Percentiles rank a stretch among this genome's conserved stretches.
Conservation (phyloP, 1,140 invertebrate genomes). For the Pseudomyrmex concolor region DNA sequence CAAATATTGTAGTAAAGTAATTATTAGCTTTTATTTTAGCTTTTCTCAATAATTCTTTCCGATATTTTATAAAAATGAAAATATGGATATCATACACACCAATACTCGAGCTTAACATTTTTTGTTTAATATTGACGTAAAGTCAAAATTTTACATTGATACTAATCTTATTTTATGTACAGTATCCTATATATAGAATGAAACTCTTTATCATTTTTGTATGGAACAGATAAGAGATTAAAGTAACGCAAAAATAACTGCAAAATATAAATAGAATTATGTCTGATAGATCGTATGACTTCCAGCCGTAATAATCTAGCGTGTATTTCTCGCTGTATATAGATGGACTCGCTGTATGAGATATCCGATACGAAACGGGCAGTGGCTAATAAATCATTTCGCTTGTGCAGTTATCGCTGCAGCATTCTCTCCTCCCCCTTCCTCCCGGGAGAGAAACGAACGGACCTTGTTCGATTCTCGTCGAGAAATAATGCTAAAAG, state of each 20-base stretch:
- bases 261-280: constrained; percentile 35
- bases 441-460: background rate
- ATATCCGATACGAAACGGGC: constrained; percentile 53
- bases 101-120: background rate
- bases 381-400: constrained; percentile 55
- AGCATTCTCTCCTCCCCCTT: constrained; percentile 19
- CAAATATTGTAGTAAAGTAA: background rate
- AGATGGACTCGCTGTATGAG: constrained; percentile 26
- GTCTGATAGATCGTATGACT: constrained; percentile 3
- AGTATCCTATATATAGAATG: background rate
- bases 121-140: background rate
- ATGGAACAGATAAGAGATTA: background rate
- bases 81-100: background rate
- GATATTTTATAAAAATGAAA: background rate
- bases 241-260: background rate
- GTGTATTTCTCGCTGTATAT: constrained; percentile 32
- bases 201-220: constrained; percentile 23
- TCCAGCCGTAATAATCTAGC: constrained; percentile 2
- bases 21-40: background rate
- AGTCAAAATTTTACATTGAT: background rate
- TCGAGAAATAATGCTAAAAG: constrained; percentile 71
- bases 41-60: background rate
- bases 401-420: constrained; percentile 51
- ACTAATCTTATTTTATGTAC: background rate
- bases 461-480: constrained; percentile 55